Conservation (phyloP, 2,888 invertebrate species). For the Diadromus collaris region DNA sequence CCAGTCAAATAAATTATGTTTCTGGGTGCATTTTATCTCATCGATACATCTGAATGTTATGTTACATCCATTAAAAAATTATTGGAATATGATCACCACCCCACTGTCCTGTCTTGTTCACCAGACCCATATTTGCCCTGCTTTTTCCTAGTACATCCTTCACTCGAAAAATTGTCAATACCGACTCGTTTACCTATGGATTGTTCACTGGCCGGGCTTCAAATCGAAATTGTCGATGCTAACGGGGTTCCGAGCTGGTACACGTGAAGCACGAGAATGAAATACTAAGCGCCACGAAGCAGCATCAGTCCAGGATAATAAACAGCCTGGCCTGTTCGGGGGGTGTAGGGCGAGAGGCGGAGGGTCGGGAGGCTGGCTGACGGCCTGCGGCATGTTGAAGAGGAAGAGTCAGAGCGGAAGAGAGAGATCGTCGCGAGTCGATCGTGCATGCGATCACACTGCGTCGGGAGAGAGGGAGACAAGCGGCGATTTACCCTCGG, state of each 20-base stretch:
- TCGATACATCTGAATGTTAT: too few relatives aligned
- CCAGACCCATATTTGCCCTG: too few relatives aligned
- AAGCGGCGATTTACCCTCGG: conserved; percentile 17
- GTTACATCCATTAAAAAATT: too few relatives aligned
- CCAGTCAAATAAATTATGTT: too few relatives aligned
- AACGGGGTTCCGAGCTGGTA: conserved; percentile 18
- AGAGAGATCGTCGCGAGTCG: conserved; percentile 29
- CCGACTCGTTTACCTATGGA: neutral
- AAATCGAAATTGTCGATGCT: conserved; percentile 27
- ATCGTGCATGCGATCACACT: conserved; percentile 33
- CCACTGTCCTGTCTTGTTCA: too few relatives aligned
- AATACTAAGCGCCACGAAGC: conserved; percentile 33
- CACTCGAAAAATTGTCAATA: conserved; percentile 4
- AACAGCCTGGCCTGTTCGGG: conserved; percentile 11
- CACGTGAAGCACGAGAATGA: conserved; percentile 27
- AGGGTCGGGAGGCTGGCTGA: neutral
- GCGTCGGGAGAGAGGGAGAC: conserved; percentile 24
- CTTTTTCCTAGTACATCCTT: too few relatives aligned
- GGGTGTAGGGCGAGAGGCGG: neutral
- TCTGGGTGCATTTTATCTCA: too few relatives aligned
- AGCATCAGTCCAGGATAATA: conserved; percentile 32
- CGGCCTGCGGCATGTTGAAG: conserved; percentile 25
- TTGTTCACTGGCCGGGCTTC: conserved; percentile 14
- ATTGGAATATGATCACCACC: too few relatives aligned
- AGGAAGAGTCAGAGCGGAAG: conserved; percentile 28